These are phyloP conservation scores for Drosophila sproati DNA, from an alignment of 1,140 invertebrate species.

Conservation along the genomic window DNA sequence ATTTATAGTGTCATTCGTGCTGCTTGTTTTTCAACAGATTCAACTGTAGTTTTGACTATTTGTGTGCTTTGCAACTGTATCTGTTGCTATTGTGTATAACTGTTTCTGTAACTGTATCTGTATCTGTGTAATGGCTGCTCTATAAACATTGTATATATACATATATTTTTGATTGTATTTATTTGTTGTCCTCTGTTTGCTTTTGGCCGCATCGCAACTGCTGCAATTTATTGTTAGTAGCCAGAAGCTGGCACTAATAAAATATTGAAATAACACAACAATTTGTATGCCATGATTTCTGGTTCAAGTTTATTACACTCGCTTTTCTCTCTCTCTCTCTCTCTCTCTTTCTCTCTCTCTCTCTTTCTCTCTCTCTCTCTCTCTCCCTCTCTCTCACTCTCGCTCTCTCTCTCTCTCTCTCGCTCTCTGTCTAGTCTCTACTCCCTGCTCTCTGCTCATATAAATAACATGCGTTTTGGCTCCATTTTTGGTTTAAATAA, in stretches of 20 bases:
- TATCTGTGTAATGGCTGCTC: conserved; percentile 43
- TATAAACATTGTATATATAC: background rate
- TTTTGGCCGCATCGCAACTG: conserved; percentile 53
- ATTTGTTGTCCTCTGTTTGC: conserved; percentile 57
- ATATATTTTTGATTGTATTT: conserved; percentile 45
- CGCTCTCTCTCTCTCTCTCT: too few relatives aligned
- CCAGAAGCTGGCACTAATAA: conserved; percentile 55
- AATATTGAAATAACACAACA: conserved; percentile 77
- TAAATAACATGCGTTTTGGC: conserved; percentile 46
- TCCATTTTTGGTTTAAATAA: conserved; percentile 29
- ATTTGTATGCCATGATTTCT: conserved; percentile 61
- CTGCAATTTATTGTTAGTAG: conserved; percentile 68
- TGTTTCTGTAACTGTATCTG: conserved; percentile 6
- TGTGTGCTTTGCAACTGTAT: conserved; percentile 27
- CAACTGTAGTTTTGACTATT: conserved; percentile 13
- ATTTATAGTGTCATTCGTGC: conserved; percentile 75
- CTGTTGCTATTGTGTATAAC: conserved; percentile 11
- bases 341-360: too few relatives aligned
- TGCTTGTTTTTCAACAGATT: conserved; percentile 27
- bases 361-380: background rate
- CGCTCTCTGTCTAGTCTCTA: background rate
- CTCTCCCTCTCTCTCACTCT: too few relatives aligned
- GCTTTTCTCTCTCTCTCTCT: background rate
- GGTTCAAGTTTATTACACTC: conserved; percentile 30
- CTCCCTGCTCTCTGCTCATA: background rate